These are phyloP conservation scores for Perizoma affinitatum DNA, from an alignment of 2,888 invertebrate genomes.

Conservation along the genomic window DNA sequence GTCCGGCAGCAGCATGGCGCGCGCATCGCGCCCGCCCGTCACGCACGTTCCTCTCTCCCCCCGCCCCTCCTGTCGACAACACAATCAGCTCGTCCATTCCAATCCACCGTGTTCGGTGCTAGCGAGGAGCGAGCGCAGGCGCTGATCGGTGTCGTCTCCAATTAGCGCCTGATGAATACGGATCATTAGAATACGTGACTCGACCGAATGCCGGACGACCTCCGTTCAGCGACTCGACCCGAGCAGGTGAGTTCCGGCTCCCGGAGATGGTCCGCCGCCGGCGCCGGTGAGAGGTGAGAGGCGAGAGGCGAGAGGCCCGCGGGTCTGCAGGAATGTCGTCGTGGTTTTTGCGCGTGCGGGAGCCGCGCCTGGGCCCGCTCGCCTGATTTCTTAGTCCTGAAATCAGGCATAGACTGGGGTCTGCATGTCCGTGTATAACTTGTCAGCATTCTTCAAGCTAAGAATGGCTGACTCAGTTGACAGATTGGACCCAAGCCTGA, in stretches of 20 bases:
- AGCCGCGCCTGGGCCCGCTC: too few relatives aligned
- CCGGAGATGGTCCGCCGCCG: background rate
- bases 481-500: too few relatives aligned
- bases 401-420: too few relatives aligned
- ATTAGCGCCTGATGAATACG: constrained; percentile 7
- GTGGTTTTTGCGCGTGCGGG: constrained; percentile 28
- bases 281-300: background rate
- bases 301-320: constrained; percentile 6
- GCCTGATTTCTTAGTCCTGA: too few relatives aligned
- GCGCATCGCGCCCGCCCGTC: constrained; percentile 37
- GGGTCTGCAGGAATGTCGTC: constrained; percentile 29
- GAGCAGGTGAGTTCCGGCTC: background rate
- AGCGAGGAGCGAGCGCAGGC: too few relatives aligned
- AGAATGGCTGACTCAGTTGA: too few relatives aligned
- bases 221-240: background rate
- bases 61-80: constrained; percentile 15
- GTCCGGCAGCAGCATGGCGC: constrained; percentile 90
- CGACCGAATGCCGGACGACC: constrained; percentile 29
- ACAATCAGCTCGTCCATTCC: too few relatives aligned
- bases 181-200: constrained; percentile 56
- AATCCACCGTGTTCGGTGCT: too few relatives aligned
- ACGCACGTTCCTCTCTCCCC: constrained; percentile 24
- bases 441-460: too few relatives aligned
- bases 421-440: too few relatives aligned
- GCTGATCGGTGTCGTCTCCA: constrained; percentile 1